These are phyloP conservation scores for Donacobius atricapilla DNA, from an alignment of 2,113 vertebrate genomes.

Conservation along the genomic window DNA sequence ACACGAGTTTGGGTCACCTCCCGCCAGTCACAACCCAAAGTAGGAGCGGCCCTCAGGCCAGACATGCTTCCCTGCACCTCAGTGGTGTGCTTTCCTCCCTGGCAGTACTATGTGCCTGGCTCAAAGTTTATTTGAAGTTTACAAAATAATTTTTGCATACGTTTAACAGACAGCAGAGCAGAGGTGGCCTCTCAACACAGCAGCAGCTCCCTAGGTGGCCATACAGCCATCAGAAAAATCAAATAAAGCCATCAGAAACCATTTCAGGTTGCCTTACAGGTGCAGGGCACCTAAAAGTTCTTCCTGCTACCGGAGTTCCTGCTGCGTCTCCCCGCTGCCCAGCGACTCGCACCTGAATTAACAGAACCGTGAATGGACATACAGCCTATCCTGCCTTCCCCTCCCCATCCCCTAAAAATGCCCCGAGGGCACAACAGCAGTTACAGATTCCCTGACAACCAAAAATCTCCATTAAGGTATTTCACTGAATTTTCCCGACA, in stretches of 20 bases:
- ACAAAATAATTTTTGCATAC: background rate
- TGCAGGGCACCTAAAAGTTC: background rate
- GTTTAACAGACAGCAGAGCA: background rate
- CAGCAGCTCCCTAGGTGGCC: background rate
- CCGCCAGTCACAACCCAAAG: background rate
- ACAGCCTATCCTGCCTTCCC: background rate
- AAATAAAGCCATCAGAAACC: background rate
- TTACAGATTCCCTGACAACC: too few relatives aligned
- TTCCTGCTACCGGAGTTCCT: background rate
- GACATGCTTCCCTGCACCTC: too few relatives aligned
- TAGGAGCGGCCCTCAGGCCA: background rate
- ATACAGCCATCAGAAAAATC: background rate
- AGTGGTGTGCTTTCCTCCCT: background rate
- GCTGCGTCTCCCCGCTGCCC: too few relatives aligned
- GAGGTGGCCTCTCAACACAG: background rate
- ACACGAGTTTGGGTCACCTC: background rate
- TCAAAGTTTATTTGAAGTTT: background rate
- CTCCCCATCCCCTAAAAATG: background rate
- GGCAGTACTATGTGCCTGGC: background rate
- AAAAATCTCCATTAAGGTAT: too few relatives aligned
- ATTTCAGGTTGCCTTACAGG: background rate
- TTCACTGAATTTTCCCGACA: background rate
- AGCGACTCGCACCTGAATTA: background rate
- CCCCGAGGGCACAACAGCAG: too few relatives aligned
- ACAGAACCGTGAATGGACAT: background rate